Evolutionary conservation across 2,888 invertebrate species (phyloP).

Genomic region (Papilio gigon): DNA sequence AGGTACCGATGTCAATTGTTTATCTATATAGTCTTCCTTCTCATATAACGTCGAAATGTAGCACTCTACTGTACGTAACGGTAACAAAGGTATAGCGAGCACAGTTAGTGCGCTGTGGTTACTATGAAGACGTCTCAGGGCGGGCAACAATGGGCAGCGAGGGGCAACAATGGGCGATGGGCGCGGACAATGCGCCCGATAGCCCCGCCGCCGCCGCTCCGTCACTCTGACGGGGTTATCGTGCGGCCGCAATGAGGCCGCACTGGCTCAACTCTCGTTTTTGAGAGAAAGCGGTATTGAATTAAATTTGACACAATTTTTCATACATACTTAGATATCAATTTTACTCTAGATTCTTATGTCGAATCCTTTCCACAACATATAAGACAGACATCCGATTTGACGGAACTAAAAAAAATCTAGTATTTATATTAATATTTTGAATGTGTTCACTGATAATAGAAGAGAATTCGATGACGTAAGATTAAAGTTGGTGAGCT

Average conservation of each 20-base stretch:
- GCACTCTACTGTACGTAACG: neutral
- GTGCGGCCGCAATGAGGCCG: slow-evolving; percentile 58
- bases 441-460: no score
- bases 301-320: neutral
- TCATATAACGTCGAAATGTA: neutral
- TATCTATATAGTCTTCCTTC: neutral
- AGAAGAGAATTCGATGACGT: no score
- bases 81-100: slow-evolving; percentile 18
- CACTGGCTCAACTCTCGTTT: slow-evolving; percentile 46
- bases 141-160: slow-evolving; percentile 59
- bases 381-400: no score
- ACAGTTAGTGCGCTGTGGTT: slow-evolving; percentile 41
- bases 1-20: no score
- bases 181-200: slow-evolving; percentile 71
- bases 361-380: neutral
- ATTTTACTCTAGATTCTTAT: no score
- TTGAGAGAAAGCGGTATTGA: slow-evolving; percentile 42
- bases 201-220: slow-evolving; percentile 78
- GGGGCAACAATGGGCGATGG: slow-evolving; percentile 56
- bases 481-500: no score
- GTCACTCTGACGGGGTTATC: slow-evolving; percentile 82
- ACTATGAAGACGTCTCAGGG: slow-evolving; percentile 72
- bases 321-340: no score
- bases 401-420: no score
- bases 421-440: no score